Conservation (phyloP, 1,140 invertebrate genomes). For the Drosophila bifasciata region DNA sequence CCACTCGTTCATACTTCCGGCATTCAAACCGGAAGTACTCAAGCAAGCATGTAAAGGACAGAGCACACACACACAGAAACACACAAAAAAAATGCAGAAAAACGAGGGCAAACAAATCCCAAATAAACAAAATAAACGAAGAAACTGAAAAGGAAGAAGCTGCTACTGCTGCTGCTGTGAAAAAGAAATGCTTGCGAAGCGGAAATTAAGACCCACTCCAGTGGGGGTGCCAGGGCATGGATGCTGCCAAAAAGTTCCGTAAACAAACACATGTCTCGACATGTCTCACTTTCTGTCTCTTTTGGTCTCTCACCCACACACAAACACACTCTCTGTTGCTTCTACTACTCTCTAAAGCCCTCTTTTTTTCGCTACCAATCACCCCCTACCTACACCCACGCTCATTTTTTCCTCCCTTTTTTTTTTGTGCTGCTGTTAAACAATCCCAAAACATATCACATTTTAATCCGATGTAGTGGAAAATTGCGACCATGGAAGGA, state of each 20-base stretch:
- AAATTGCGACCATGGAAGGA: constrained; percentile 65
- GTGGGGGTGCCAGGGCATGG: constrained; percentile 29
- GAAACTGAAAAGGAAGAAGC: constrained; percentile 19
- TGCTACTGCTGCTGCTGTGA: constrained; percentile 34
- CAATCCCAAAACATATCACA: constrained; percentile 81
- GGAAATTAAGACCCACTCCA: constrained; percentile 80
- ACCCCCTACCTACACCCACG: background rate
- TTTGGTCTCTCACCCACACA: too few species aligned
- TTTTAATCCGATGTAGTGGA: constrained; percentile 82
- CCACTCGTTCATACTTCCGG: constrained; percentile 60
- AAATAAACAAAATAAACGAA: constrained; percentile 36
- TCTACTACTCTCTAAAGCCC: background rate
- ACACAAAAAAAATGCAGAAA: constrained; percentile 33
- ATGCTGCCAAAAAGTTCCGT: constrained; percentile 57
- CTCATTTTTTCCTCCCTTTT: background rate
- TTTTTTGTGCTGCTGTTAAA: constrained; percentile 72
- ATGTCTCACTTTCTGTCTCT: constrained; percentile 17
- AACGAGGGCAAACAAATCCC: constrained; percentile 49
- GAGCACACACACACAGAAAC: too few species aligned
- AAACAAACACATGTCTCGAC: constrained; percentile 79
- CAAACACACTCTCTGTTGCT: constrained; percentile 2
- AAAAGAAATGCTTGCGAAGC: constrained; percentile 75
- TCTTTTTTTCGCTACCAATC: background rate
- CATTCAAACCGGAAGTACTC: constrained; percentile 71
- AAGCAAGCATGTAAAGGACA: constrained; percentile 59